A percentile compares a stretch with the other conserved stretches of the same genome.
Evolutionary conservation across 2,888 invertebrate genomes (phyloP).

Genomic region (Xanthorhoe designata): DNA sequence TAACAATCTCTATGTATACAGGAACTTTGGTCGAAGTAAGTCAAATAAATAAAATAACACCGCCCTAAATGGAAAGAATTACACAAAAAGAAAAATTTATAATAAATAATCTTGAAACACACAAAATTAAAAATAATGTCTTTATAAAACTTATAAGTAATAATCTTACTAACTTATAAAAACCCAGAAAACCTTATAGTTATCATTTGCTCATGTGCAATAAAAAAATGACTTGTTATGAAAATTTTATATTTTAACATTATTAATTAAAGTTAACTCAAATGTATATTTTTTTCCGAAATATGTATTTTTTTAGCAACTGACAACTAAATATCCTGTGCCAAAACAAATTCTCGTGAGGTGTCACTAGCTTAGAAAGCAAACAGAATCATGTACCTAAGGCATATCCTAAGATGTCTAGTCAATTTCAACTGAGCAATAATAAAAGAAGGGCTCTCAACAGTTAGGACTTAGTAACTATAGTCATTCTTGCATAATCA

Average conservation of each 20-base stretch:
- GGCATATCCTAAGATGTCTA: too few relatives aligned
- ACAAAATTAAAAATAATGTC: not conserved
- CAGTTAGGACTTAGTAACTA: not conserved
- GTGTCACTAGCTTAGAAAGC: too few relatives aligned
- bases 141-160: not conserved
- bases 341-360: too few relatives aligned
- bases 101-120: not conserved
- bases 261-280: too few relatives aligned
- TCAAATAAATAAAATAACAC: constrained; percentile 8
- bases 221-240: too few relatives aligned
- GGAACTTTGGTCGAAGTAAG: constrained; percentile 19
- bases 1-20: constrained; percentile 2
- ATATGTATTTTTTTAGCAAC: too few relatives aligned
- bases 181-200: not conserved
- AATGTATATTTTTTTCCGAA: too few relatives aligned
- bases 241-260: too few relatives aligned
- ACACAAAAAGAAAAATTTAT: not conserved
- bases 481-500: not conserved
- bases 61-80: not conserved
- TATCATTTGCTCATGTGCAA: too few relatives aligned
- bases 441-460: not conserved
- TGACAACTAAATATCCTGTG: too few relatives aligned
- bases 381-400: too few relatives aligned
- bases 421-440: not conserved
- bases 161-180: not conserved